Evolutionary conservation across 2,888 invertebrate species (phyloP), one percentile per base, ranked within the genome.

Genomic region (Serrognathus titanus): DNA sequence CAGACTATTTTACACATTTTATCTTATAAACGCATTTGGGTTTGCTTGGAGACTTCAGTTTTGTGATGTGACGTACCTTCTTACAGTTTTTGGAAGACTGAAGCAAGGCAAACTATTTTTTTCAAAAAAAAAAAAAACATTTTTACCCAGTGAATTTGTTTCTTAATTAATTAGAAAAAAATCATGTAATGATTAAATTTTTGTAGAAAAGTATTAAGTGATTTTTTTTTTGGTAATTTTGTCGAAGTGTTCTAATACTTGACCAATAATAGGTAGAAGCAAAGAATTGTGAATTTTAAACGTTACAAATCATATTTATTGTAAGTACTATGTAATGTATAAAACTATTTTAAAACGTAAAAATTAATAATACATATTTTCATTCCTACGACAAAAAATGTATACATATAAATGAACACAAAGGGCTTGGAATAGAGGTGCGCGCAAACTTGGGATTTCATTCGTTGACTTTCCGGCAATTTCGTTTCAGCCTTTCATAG

Each of bases 401-500:
- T 31, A 31, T 31, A 31, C 20, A 39, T 39, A 43, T 16, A 16
- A 11, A 43, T 16, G 43, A 11, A 20, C 20, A 11, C 11, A 40
- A 40, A 12, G 43, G 43, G 16, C 20, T 43, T 43, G 43, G 43
- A 43, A 16, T 43, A 16, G 9, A 11, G 20, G 20, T 12, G 12
- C 3, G 16, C 16, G 16, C 11, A 40, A 40, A 12, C 40, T 11
- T 20, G 12, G 13, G 16, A 20, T 58, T 58, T 54, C 53, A 63
- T 20, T 55, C 59, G 61, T 64, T 66, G 51, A 52, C 61, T 57
- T 63, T 59, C 59, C 55, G 58, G 49, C 58, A 52, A 57, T 58
- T 59, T 55, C 52, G 38, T 63, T 63, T 61, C 59, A 60, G 59
- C 52, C 48, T 31, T 54, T 60, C 49, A 64, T 67, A 67, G 69